These are phyloP conservation scores for Heliconius himera DNA, from an alignment of 1,140 invertebrate species.

Conservation along the genomic window DNA sequence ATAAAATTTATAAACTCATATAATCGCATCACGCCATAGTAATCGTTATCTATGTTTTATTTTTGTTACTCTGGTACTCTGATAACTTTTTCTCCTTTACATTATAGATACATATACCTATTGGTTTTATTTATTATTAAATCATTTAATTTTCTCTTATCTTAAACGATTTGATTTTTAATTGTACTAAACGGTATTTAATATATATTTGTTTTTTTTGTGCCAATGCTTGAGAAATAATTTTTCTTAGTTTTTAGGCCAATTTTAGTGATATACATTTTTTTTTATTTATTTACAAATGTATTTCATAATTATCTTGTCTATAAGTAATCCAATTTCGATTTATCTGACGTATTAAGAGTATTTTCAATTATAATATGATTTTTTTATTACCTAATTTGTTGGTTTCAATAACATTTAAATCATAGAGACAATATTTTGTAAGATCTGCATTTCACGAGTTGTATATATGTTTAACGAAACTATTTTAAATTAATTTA, in stretches of 20 bases:
- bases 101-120: not conserved
- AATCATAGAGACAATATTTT: too few species aligned
- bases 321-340: not conserved
- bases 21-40: not conserved
- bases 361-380: too few species aligned
- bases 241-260: not conserved
- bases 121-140: not conserved
- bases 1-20: not conserved
- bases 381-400: too few species aligned
- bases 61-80: constrained; percentile 3
- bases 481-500: too few species aligned
- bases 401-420: too few species aligned
- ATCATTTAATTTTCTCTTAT: too few species aligned
- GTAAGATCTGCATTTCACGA: too few species aligned
- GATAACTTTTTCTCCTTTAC: constrained; percentile 30
- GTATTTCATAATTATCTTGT: not conserved
- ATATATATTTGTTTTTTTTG: not conserved
- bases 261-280: not conserved
- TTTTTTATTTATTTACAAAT: constrained; percentile 2
- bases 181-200: not conserved
- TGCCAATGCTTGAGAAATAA: not conserved
- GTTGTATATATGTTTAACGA: too few species aligned
- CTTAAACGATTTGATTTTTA: too few species aligned
- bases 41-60: constrained; percentile 26
- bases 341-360: not conserved